phyloP scores from a whole-genome alignment of 2,797 vertebrate species.

The Sorex maritimensis region DNA sequence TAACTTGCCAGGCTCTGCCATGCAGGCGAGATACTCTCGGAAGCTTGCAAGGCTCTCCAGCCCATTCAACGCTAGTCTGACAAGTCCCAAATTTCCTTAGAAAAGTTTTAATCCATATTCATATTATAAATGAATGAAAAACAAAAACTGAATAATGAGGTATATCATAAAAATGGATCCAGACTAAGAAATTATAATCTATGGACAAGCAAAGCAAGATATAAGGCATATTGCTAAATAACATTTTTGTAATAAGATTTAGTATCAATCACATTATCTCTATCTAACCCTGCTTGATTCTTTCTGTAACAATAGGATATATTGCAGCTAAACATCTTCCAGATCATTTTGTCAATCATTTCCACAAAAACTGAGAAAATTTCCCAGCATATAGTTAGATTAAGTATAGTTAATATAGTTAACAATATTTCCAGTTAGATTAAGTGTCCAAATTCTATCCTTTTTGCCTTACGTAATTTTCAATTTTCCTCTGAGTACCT shows the following conservation, averaged over 20 bases:
- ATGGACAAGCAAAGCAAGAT: neutral
- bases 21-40: too few relatives aligned
- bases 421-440: neutral
- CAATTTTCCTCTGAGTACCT: neutral
- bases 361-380: conserved; percentile 2
- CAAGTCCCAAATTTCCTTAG: too few relatives aligned
- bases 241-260: neutral
- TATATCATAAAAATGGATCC: neutral
- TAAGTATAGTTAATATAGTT: neutral
- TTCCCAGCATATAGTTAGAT: neutral
- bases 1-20: too few relatives aligned
- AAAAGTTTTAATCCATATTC: neutral
- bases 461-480: neutral
- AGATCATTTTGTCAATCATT: neutral
- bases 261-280: neutral
- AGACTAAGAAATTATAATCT: neutral
- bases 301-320: neutral
- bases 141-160: neutral
- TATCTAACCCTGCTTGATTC: neutral
- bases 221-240: neutral
- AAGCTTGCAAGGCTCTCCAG: too few relatives aligned
- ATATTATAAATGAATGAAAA: neutral
- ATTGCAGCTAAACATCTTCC: neutral
- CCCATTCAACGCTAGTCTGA: too few relatives aligned
- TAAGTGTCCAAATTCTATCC: neutral